Evolutionary conservation across 2,797 vertebrate genomes (phyloP).

Genomic region (Rhyacichthys aspro): DNA sequence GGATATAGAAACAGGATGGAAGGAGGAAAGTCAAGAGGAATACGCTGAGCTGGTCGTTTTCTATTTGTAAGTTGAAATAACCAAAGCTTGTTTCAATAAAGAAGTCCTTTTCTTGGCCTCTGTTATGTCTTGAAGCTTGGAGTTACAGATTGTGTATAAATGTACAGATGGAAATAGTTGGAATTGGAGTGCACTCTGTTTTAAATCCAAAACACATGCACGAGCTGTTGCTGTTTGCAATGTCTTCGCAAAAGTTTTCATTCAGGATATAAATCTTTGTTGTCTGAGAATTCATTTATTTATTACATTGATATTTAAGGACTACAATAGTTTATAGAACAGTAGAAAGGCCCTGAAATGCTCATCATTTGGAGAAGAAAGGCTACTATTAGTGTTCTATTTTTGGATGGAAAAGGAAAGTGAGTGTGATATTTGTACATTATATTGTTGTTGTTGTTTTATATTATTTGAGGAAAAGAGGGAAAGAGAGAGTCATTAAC

Average conservation of each 20-base stretch:
- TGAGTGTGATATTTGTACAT: neutral
- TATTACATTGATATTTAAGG: no score
- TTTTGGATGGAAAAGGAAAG: neutral
- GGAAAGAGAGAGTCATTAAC: neutral
- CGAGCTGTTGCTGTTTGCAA: neutral
- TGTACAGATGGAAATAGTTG: neutral
- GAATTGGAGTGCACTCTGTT: slow-evolving; percentile 8
- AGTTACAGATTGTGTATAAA: neutral
- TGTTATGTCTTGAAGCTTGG: slow-evolving; percentile 5
- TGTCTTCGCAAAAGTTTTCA: slow-evolving; percentile 2
- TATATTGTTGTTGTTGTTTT: no score
- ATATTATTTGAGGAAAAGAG: no score
- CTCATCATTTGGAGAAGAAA: neutral
- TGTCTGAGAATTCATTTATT: neutral
- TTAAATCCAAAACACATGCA: slow-evolving; percentile 23
- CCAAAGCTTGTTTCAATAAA: neutral
- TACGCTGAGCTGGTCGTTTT: slow-evolving; percentile 3
- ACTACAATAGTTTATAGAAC: no score
- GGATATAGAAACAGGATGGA: slow-evolving; percentile 8
- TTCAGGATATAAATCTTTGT: slow-evolving; percentile 4
- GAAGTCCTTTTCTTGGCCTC: neutral
- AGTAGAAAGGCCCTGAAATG: neutral
- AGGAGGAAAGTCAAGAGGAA: slow-evolving; percentile 8
- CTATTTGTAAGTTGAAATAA: neutral
- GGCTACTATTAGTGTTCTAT: neutral